These are phyloP conservation scores for Drosophila nr. fundita DNA, from an alignment of 2,888 invertebrate species.

Conservation along the genomic window DNA sequence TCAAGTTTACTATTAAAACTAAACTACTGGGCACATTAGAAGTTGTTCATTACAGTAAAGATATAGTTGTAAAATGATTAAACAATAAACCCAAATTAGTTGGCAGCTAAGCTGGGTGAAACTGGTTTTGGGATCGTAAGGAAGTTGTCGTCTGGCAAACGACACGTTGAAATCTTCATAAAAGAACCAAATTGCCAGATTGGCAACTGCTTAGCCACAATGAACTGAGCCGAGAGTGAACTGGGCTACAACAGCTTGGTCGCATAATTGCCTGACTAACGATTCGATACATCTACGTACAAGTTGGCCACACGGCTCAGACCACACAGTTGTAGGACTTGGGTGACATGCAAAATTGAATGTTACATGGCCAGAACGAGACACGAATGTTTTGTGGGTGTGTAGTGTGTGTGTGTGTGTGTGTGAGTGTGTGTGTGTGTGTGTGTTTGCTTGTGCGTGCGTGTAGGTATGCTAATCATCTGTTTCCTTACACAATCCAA, in stretches of 20 bases:
- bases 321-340: constrained; percentile 40
- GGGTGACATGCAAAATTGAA: constrained; percentile 74
- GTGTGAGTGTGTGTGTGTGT: not conserved
- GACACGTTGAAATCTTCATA: constrained; percentile 8
- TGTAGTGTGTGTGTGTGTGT: constrained; percentile 7
- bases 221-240: constrained; percentile 1
- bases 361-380: constrained; percentile 54
- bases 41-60: not conserved
- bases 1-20: not conserved
- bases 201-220: constrained; percentile 5
- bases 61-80: not conserved
- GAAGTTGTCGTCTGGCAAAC: constrained; percentile 2
- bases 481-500: constrained; percentile 52
- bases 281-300: constrained; percentile 19
- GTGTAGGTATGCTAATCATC: constrained; percentile 66
- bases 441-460: constrained; percentile 7
- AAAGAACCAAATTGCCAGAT: not conserved
- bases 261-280: constrained; percentile 22
- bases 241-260: constrained; percentile 8
- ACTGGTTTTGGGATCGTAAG: not conserved
- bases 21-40: not conserved
- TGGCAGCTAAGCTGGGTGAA: not conserved
- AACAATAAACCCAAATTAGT: not conserved
- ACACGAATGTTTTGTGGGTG: constrained; percentile 13
- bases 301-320: constrained; percentile 24